These are phyloP conservation scores for Streblospio benedicti DNA, from an alignment of 1,140 invertebrate species.

Conservation along the genomic window DNA sequence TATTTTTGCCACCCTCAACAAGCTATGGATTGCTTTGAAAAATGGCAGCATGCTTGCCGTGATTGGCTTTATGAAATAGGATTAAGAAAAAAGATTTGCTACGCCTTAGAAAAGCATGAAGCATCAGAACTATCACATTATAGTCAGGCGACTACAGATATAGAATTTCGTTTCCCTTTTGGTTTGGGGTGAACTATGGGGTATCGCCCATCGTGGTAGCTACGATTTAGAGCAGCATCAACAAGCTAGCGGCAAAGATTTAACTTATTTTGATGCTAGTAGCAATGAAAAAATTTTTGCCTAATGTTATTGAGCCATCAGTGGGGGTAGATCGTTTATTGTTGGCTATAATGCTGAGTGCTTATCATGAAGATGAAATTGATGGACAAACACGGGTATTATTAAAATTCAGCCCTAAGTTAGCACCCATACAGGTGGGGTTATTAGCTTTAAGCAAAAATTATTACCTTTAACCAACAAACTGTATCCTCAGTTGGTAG, in stretches of 20 bases:
- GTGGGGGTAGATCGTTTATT: background rate
- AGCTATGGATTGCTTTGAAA: background rate
- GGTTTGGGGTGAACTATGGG: background rate
- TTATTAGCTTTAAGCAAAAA: background rate
- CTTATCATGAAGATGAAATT: background rate
- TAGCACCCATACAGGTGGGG: background rate
- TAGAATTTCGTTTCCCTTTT: background rate
- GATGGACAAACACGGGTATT: background rate
- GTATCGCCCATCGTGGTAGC: background rate
- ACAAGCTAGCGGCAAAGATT: background rate
- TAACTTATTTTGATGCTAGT: background rate
- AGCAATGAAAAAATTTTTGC: background rate
- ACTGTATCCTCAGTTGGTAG: background rate
- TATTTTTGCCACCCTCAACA: conserved; percentile 7
- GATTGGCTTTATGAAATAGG: background rate
- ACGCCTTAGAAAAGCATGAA: background rate
- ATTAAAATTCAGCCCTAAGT: background rate
- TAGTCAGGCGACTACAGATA: background rate
- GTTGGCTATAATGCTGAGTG: background rate
- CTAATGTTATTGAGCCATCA: background rate
- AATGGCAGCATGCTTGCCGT: background rate
- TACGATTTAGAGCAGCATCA: background rate
- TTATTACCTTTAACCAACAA: background rate
- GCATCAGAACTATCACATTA: background rate
- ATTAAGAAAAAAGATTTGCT: background rate